Conservation (phyloP, 2,113 vertebrate species). For the Myiozetetes cayanensis region DNA sequence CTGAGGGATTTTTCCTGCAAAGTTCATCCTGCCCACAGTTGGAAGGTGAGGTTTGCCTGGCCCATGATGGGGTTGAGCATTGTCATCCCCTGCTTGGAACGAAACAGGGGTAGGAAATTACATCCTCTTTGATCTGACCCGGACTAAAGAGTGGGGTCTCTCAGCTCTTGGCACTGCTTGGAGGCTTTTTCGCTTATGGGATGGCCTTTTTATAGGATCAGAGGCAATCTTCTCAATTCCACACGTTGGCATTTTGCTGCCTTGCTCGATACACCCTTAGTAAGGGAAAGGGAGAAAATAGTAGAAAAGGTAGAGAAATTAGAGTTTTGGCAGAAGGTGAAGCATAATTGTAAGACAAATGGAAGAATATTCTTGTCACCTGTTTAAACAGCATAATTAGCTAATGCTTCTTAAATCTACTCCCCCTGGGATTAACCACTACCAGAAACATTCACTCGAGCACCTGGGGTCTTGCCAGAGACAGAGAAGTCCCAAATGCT, state of each 20-base stretch:
- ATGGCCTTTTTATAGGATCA: not conserved
- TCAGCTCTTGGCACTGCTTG: not conserved
- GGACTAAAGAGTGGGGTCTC: not conserved
- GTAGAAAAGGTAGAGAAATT: not conserved
- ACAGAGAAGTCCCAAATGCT: not conserved
- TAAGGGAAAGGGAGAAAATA: not conserved
- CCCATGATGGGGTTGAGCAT: rapidly evolving
- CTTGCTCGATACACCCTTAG: not conserved
- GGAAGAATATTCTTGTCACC: not conserved
- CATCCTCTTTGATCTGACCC: not conserved
- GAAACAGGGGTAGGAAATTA: rapidly evolving
- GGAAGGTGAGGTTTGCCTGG: not conserved
- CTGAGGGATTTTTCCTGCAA: not conserved
- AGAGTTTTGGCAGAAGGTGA: not conserved
- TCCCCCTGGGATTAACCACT: not conserved
- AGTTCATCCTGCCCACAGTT: not conserved
- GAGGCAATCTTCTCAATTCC: not conserved
- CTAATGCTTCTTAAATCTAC: not conserved
- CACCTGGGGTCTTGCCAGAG: not conserved
- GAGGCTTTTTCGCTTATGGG: not conserved
- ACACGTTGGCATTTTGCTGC: not conserved
- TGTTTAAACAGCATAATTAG: not conserved
- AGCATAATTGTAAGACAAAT: not conserved
- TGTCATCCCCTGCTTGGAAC: not conserved
- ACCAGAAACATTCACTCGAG: not conserved